Base-by-base conservation (phyloP, 2,797 vertebrate genomes). In the Argentina silus region DNA sequence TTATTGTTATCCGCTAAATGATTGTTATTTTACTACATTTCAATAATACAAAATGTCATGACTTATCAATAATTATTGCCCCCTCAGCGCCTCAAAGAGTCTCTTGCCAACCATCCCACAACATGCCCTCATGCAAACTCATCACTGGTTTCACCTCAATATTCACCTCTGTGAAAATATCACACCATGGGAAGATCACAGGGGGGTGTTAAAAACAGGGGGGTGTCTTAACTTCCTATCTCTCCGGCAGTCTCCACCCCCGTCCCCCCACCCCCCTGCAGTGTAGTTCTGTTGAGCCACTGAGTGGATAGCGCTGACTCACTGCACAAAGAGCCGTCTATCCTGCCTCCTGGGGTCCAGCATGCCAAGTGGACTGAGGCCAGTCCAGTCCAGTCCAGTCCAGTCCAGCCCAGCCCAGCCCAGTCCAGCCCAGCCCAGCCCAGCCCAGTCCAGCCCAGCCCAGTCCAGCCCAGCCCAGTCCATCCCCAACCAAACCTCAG, bases 291-390 rank as follows among this genome's bases (percentile, higher is more conserved):
- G 7, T n/a, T n/a, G n/a, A n/a, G n/a, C n/a, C n/a, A n/a, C n/a
- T n/a, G n/a, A n/a, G n/a, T n/a, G n/a, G n/a, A n/a, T n/a, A n/a
- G 11, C 47, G 90, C 90, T 90, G 91, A 91, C 85, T 89, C 88
- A 88, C 78, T 75, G 77, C 80, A 76, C 67, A 80, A 80, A 84
- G 78, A 73, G 77, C 42, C 82, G 73, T 80, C 81, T 65, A 60
- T 82, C 56, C 65, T 66, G 71, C 68, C 59, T 80, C 67, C 78
- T 87, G 67, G 84, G 82, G 73, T 48, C 67, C 64, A 48, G 48
- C 60, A 51, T 81, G 84, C 87, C 81, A 82, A 82, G 72, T 69
- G 69, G 81, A 71, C 73, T 60, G 42, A 69, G 72, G 77, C 77
- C 60, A 7, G 66, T 67, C 70, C 56, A 42, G 17, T 27, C n/a